phyloP scores from a whole-genome alignment of 2,888 invertebrate genomes.

The Mythimna ferrago region DNA sequence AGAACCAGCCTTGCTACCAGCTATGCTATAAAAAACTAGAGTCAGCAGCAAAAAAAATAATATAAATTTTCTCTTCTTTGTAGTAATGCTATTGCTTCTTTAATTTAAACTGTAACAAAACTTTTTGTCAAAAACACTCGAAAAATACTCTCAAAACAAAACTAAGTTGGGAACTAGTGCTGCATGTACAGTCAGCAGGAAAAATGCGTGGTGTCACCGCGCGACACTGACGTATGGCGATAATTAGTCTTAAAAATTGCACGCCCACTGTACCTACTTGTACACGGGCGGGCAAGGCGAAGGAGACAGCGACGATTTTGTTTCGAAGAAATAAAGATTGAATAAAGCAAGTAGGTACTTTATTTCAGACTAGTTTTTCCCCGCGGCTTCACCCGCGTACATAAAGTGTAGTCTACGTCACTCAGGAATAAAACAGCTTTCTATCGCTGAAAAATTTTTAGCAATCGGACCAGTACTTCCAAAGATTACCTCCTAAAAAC shows the following conservation, averaged over 20 bases:
- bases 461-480: too few relatives aligned
- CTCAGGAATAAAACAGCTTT: too few relatives aligned
- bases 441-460: too few relatives aligned
- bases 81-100: not conserved
- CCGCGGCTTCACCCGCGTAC: too few relatives aligned
- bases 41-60: not conserved
- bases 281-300: conserved; percentile 69
- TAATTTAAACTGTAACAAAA: conserved; percentile 9
- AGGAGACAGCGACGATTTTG: conserved; percentile 11
- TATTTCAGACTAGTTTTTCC: not conserved
- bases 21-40: not conserved
- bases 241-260: conserved; percentile 88
- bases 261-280: conserved; percentile 70
- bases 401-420: too few relatives aligned
- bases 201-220: conserved; percentile 76
- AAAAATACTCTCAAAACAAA: conserved; percentile 29
- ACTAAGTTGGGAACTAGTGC: conserved; percentile 8
- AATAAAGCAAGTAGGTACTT: not conserved
- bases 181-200: conserved; percentile 63
- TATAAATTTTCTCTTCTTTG: not conserved
- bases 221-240: conserved; percentile 81
- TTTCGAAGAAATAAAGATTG: not conserved
- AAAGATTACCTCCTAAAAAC: too few relatives aligned
- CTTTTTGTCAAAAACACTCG: conserved; percentile 21
- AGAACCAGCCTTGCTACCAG: too few relatives aligned